phyloP scores from a whole-genome alignment of 2,888 invertebrate genomes.

The Clusia tigrina region DNA sequence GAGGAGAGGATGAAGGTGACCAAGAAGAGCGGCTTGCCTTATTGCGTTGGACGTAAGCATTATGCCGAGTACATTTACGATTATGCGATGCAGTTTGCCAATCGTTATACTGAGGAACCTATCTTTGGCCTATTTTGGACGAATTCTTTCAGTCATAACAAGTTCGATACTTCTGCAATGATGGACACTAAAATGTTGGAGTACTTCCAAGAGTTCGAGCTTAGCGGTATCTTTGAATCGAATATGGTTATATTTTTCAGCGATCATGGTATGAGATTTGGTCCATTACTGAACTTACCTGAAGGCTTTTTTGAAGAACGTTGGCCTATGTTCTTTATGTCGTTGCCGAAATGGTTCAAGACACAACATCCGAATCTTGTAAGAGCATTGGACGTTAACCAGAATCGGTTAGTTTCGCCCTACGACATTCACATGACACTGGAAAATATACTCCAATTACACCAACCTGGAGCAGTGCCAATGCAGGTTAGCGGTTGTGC shows the following conservation, averaged over 20 bases:
- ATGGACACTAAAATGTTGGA: conserved; percentile 71
- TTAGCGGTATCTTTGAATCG: conserved; percentile 69
- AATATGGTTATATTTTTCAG: conserved; percentile 77
- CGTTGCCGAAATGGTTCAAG: conserved; percentile 72
- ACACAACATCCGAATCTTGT: conserved; percentile 66
- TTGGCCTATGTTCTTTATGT: conserved; percentile 76
- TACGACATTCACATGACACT: conserved; percentile 78
- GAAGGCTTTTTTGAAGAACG: conserved; percentile 81
- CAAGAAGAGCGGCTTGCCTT: conserved; percentile 65
- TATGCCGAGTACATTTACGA: conserved; percentile 75
- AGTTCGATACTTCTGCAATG: conserved; percentile 70
- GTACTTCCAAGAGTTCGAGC: conserved; percentile 69
- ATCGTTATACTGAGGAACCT: conserved; percentile 68
- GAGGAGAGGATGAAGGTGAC: conserved; percentile 67
- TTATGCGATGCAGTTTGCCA: conserved; percentile 72
- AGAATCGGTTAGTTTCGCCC: conserved; percentile 72
- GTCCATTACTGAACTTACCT: conserved; percentile 70
- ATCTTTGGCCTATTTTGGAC: conserved; percentile 82
- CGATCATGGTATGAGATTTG: conserved; percentile 81
- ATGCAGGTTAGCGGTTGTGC: conserved; percentile 67
- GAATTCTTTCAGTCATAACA: conserved; percentile 78
- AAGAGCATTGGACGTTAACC: conserved; percentile 68
- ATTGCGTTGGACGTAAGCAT: conserved; percentile 70
- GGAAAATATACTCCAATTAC: conserved; percentile 68
- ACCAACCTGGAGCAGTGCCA: conserved; percentile 58